Conservation (phyloP, 1,140 invertebrate genomes). For the Pteromalus puparum region DNA sequence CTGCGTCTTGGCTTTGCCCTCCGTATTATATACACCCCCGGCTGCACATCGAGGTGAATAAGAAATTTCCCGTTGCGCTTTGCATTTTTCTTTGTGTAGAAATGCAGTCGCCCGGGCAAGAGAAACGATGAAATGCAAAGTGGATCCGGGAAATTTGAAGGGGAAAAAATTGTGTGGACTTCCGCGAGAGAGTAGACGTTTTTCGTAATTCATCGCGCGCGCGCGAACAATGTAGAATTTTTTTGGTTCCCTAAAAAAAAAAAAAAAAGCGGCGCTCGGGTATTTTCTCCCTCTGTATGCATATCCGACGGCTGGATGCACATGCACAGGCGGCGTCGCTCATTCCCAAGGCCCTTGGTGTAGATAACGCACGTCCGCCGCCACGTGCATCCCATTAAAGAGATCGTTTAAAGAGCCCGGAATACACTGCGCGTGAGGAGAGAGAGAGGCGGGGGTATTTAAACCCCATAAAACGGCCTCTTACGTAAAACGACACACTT, state of each 20-base stretch:
- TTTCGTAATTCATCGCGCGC: too few species aligned
- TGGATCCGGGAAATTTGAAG: not conserved
- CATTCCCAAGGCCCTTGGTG: not conserved
- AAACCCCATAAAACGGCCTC: conserved; percentile 9
- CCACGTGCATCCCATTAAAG: conserved; percentile 51
- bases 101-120: not conserved
- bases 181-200: not conserved
- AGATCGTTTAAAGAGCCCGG: conserved; percentile 20
- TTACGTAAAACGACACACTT: not conserved
- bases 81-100: conserved; percentile 2
- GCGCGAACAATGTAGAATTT: too few species aligned
- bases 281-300: not conserved
- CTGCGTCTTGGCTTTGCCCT: not conserved
- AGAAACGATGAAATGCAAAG: not conserved
- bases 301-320: not conserved
- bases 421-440: not conserved
- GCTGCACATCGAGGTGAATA: conserved; percentile 11
- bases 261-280: too few species aligned
- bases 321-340: not conserved
- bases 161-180: not conserved
- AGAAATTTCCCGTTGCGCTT: conserved; percentile 22
- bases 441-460: not conserved
- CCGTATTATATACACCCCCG: not conserved
- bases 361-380: conserved; percentile 2
- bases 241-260: too few species aligned